Conservation (phyloP, 2,888 invertebrate species). For the Oligia strigilis region DNA sequence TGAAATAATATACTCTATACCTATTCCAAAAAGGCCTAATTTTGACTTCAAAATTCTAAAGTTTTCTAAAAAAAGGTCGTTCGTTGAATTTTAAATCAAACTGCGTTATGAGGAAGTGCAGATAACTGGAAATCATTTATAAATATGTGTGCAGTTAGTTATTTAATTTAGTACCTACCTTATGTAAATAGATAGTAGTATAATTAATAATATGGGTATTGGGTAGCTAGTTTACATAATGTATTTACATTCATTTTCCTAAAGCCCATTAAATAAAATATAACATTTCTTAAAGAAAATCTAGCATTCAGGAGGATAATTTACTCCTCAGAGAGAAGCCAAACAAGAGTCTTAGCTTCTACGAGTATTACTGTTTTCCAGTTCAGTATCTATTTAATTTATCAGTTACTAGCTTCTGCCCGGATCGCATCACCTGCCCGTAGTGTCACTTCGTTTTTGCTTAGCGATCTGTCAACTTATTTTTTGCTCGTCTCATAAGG, state of each 20-base stretch:
- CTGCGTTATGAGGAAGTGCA: background rate
- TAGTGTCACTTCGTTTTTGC: no score
- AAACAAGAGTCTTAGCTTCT: background rate
- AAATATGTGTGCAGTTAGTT: background rate
- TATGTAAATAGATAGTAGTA: background rate
- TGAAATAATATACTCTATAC: background rate
- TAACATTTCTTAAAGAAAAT: background rate
- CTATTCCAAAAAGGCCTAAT: background rate
- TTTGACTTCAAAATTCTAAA: background rate
- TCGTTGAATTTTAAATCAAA: background rate
- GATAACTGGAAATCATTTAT: no score
- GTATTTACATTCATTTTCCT: background rate
- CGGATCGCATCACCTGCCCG: no score
- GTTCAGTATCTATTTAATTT: background rate
- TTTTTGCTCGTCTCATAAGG: no score
- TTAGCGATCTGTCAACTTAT: no score
- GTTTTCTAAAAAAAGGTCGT: background rate
- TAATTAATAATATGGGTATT: background rate
- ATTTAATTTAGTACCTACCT: background rate
- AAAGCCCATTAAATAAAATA: background rate
- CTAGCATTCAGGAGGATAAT: background rate
- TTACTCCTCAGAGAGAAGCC: background rate
- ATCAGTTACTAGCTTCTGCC: no score
- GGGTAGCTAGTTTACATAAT: no score
- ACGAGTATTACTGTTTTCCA: background rate